Percentiles rank a stretch among this genome's conserved stretches.
phyloP scores from a whole-genome alignment of 2,113 vertebrate genomes.

The Pituophis catenifer region DNA sequence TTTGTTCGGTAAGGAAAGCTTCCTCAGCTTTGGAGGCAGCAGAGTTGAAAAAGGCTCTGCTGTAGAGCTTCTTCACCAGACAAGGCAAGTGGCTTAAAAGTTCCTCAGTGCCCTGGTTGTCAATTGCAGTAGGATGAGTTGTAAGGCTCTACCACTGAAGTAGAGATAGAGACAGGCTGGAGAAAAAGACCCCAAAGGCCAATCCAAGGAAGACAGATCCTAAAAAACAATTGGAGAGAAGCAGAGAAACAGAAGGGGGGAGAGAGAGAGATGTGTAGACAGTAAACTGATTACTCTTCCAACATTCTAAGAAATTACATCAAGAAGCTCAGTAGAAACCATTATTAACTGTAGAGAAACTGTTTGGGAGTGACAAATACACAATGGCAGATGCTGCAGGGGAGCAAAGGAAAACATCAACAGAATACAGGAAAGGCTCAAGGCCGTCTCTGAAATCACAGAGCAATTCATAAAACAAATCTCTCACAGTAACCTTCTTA shows the following conservation, averaged over 20 bases:
- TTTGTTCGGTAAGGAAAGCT: not conserved
- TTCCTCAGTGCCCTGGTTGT: not conserved
- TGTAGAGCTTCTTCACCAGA: not conserved
- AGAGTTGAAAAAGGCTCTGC: not conserved
- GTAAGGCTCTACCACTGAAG: not conserved
- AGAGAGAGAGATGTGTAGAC: not conserved
- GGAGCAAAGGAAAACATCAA: not conserved
- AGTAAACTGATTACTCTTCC: not conserved
- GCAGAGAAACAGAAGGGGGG: not conserved
- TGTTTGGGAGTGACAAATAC: not conserved
- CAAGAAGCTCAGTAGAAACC: not conserved
- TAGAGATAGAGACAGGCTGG: not conserved
- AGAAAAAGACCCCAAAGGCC: not conserved
- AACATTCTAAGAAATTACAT: not conserved
- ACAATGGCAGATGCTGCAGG: not conserved
- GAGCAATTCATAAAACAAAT: not conserved
- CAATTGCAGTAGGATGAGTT: not conserved
- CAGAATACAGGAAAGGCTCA: not conserved
- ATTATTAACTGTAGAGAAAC: not conserved
- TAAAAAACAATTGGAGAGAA: not conserved
- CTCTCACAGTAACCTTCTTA: not conserved
- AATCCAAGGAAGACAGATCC: not conserved
- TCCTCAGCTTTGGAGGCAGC: not conserved
- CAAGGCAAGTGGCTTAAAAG: not conserved
- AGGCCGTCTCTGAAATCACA: not conserved